These are phyloP conservation scores for Aradophagus sp. DNA, from an alignment of 1,140 invertebrate genomes.

Conservation along the genomic window DNA sequence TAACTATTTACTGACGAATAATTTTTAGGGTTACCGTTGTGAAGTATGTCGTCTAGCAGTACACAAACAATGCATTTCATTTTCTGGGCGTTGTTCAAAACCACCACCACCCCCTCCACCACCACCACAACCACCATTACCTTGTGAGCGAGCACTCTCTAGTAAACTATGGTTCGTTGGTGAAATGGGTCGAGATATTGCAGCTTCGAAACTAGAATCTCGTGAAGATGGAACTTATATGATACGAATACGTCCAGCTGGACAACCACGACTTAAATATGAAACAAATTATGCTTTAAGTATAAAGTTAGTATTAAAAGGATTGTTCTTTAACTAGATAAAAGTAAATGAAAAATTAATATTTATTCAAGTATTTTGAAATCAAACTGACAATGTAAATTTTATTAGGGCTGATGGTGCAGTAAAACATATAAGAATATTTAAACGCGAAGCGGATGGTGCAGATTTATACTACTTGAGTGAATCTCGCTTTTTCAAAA, in stretches of 20 bases:
- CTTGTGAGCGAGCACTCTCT: constrained; percentile 76
- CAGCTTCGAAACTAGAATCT: constrained; percentile 84
- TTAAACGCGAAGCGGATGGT: constrained; percentile 77
- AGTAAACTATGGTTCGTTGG: constrained; percentile 86
- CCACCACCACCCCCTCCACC: constrained; percentile 76
- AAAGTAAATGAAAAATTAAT: too few species aligned
- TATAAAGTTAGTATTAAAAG: constrained; percentile 74
- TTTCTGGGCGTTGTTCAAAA: constrained; percentile 81
- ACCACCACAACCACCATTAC: constrained; percentile 73
- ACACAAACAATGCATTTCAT: constrained; percentile 85
- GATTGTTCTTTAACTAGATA: too few species aligned
- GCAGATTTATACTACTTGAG: constrained; percentile 84
- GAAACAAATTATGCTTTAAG: constrained; percentile 75
- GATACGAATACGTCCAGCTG: constrained; percentile 85
- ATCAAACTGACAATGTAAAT: constrained; percentile 2
- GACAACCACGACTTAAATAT: constrained; percentile 89
- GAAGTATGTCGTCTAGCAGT: constrained; percentile 82
- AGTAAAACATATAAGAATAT: constrained; percentile 95
- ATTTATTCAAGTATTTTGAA: constrained; percentile 1
- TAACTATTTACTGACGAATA: too few species aligned
- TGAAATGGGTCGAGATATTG: constrained; percentile 89
- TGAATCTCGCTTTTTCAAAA: constrained; percentile 91
- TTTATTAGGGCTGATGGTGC: constrained; percentile 82
- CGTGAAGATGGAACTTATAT: constrained; percentile 92
- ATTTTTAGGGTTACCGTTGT: constrained; percentile 83